phyloP scores from a whole-genome alignment of 1,140 invertebrate species.

The Lepidotrigona ventralis region DNA sequence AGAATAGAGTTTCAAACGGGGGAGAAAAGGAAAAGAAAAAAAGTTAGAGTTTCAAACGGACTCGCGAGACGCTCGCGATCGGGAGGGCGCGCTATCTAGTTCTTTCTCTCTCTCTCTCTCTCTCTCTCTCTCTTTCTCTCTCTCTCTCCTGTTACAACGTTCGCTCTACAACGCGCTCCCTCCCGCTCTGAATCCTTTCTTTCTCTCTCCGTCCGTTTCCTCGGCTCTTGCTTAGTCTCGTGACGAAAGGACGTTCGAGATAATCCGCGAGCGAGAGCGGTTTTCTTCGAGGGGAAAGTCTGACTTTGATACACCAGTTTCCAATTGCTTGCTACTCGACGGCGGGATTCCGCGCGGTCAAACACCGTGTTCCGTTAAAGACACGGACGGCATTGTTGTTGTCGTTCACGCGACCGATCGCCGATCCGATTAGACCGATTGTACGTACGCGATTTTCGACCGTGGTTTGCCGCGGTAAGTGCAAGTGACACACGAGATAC shows the following conservation, averaged over 20 bases:
- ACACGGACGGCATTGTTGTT: not conserved
- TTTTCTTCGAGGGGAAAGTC: slow-evolving; percentile 44
- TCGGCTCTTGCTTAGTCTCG: slow-evolving; percentile 15
- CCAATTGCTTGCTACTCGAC: slow-evolving; percentile 27
- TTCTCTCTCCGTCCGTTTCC: slow-evolving; percentile 9
- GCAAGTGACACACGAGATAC: slow-evolving; percentile 24
- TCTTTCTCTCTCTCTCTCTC: not conserved
- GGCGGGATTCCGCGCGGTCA: slow-evolving; percentile 28
- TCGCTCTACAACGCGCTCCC: not conserved
- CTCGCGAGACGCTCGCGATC: slow-evolving; percentile 5
- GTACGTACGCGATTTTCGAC: not conserved
- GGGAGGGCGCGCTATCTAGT: not conserved
- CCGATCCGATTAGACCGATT: not conserved
- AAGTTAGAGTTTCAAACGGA: slow-evolving; percentile 8
- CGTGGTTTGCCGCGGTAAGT: slow-evolving; percentile 1
- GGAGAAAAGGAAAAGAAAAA: not conserved
- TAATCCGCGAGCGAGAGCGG: slow-evolving; percentile 26
- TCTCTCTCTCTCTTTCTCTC: not conserved
- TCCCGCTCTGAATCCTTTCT: not conserved
- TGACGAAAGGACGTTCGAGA: slow-evolving; percentile 45
- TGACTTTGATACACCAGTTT: slow-evolving; percentile 45
- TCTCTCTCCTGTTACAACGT: not conserved
- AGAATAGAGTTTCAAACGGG: slow-evolving; percentile 35
- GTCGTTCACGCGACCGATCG: not conserved
- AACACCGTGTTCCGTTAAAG: not conserved